phyloP scores from a whole-genome alignment of 2,888 invertebrate genomes.

The Cryptus armator region DNA sequence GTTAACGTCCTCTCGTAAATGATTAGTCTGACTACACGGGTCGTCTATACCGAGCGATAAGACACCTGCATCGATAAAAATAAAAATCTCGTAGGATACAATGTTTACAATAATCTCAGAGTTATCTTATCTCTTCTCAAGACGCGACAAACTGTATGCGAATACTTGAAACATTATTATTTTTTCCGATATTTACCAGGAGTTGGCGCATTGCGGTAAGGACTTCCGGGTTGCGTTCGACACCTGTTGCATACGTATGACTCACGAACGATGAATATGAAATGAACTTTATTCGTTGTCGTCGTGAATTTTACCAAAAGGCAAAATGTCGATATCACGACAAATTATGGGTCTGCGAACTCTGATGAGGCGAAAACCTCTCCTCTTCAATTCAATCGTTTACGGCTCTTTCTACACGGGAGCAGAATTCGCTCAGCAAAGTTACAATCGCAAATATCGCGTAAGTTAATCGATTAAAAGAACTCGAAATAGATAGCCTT shows the following conservation, averaged over 20 bases:
- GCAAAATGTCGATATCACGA: slow-evolving; percentile 71
- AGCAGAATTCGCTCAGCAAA: slow-evolving; percentile 93
- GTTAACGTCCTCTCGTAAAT: not conserved
- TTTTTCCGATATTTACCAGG: slow-evolving; percentile 43
- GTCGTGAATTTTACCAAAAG: not conserved
- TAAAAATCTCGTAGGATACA: not conserved
- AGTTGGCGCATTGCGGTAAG: slow-evolving; percentile 70
- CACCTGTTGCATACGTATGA: slow-evolving; percentile 55
- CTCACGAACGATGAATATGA: slow-evolving; percentile 22
- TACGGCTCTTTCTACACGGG: slow-evolving; percentile 92
- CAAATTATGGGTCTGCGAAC: slow-evolving; percentile 66
- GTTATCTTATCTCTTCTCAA: not conserved
- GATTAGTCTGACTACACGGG: not conserved
- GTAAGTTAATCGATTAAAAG: slow-evolving; percentile 86
- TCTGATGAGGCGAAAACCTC: slow-evolving; percentile 72
- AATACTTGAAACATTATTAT: not conserved
- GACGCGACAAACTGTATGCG: not conserved
- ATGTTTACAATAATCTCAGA: not conserved
- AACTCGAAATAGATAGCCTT: not conserved
- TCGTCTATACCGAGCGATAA: not conserved
- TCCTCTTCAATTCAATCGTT: slow-evolving; percentile 86
- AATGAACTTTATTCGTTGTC: slow-evolving; percentile 7
- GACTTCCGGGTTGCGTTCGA: slow-evolving; percentile 51
- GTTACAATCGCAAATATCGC: slow-evolving; percentile 88
- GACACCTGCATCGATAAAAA: not conserved